Evolutionary conservation across 2,113 vertebrate genomes (phyloP).

Genomic region (Gopherus evgoodei): DNA sequence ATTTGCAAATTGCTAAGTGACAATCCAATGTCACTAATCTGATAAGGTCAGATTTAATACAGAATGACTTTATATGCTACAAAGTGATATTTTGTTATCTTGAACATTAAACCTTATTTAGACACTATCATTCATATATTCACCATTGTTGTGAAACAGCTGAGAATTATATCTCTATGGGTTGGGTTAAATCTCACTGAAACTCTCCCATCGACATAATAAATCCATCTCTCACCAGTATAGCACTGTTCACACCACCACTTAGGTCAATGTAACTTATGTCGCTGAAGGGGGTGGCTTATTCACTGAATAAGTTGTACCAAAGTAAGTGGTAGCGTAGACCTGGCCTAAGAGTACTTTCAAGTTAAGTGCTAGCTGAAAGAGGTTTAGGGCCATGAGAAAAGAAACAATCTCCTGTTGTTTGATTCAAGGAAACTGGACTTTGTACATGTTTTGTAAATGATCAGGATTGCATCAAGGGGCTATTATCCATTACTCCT

Average conservation of each 20-base stretch:
- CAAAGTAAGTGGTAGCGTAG: background rate
- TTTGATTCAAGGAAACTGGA: too few species aligned
- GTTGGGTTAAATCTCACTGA: background rate
- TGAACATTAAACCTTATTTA: accelerated
- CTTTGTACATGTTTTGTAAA: too few species aligned
- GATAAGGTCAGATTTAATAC: background rate
- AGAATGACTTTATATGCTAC: background rate
- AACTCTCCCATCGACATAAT: background rate
- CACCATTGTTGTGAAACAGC: background rate
- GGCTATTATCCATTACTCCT: too few species aligned
- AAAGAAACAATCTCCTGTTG: too few species aligned
- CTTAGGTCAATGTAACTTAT: background rate
- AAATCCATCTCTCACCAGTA: background rate
- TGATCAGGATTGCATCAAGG: too few species aligned
- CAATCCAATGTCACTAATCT: background rate
- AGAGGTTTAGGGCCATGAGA: background rate
- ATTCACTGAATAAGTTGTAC: background rate
- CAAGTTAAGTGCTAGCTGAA: background rate
- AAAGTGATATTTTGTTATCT: background rate
- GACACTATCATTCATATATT: accelerated
- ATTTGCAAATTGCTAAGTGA: background rate
- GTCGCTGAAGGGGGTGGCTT: background rate
- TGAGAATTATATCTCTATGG: background rate
- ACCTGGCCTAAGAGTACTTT: background rate
- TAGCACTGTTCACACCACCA: too few species aligned